Percentiles rank a stretch among this genome's conserved stretches.
Conservation (phyloP, 2,113 vertebrate species). For the Mixornis gularis region DNA sequence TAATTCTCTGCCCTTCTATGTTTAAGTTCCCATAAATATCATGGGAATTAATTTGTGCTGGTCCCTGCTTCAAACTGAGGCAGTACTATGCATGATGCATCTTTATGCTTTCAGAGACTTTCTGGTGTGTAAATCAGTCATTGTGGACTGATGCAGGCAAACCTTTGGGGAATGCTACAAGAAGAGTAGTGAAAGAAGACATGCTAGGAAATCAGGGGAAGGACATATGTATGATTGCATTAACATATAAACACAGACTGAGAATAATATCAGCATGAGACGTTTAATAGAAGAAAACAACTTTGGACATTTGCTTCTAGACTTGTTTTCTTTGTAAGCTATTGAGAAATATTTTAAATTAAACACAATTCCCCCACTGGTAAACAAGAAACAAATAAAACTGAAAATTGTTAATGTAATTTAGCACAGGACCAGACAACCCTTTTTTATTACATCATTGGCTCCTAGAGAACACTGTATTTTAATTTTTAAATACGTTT, state of each 20-base stretch:
- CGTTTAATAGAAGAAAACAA: not conserved
- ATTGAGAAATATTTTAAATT: not conserved
- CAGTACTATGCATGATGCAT: constrained; percentile 54
- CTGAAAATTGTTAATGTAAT: not conserved
- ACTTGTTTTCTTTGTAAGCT: not conserved
- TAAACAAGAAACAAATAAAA: constrained; percentile 22
- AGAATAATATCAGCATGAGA: not conserved
- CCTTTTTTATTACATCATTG: not conserved
- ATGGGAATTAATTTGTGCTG: constrained; percentile 68
- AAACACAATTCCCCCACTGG: not conserved
- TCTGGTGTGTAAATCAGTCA: constrained; percentile 67
- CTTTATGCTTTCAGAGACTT: constrained; percentile 56
- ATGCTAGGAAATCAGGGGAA: not conserved
- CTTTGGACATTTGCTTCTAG: not conserved
- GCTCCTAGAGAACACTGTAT: not conserved
- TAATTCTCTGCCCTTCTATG: not conserved
- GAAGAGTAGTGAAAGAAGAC: not conserved
- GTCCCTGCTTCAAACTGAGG: constrained; percentile 31
- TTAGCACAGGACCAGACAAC: not conserved
- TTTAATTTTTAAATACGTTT: not conserved
- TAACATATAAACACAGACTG: not conserved
- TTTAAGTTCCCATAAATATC: constrained; percentile 58
- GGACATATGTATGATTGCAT: not conserved
- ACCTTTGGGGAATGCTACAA: constrained; percentile 20
- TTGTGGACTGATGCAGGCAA: constrained; percentile 27